Conservation (phyloP, 35 echinoderm and acorn worm genomes). For the Apostichopus parvimensis region DNA sequence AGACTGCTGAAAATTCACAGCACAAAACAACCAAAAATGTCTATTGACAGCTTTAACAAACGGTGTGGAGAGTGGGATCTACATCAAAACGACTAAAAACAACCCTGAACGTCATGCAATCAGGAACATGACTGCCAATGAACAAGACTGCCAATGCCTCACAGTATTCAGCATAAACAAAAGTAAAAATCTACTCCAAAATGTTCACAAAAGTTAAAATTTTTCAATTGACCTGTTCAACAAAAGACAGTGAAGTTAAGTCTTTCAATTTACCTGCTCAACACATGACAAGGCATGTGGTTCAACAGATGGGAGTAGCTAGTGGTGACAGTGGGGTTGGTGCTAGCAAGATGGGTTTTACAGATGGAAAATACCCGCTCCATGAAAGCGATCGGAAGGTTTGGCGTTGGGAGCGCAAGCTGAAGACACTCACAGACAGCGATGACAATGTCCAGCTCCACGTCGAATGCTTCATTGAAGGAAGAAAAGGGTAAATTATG, state of each 20-base stretch:
- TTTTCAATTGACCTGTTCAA: too few species aligned
- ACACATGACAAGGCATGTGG: constrained; percentile 72
- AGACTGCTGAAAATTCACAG: too few species aligned
- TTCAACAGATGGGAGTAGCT: constrained; percentile 72
- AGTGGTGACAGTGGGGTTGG: constrained; percentile 52
- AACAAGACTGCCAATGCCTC: too few species aligned
- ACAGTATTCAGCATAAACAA: too few species aligned
- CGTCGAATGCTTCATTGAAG: constrained; percentile 59
- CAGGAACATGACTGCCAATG: too few species aligned
- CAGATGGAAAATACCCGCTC: constrained; percentile 83
- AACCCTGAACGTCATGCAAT: too few species aligned
- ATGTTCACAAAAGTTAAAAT: too few species aligned
- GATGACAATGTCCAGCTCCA: constrained; percentile 60
- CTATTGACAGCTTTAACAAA: neutral
- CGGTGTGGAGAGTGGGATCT: too few species aligned
- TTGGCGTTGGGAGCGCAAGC: constrained; percentile 50
- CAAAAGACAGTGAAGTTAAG: too few species aligned
- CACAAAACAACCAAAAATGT: too few species aligned
- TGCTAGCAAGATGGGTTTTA: constrained; percentile 73
- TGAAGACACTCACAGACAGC: constrained; percentile 72
- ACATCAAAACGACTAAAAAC: too few species aligned
- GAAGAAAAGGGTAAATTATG: neutral
- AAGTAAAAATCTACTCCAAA: too few species aligned
- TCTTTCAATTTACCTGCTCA: constrained; percentile 63
- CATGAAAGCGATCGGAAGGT: constrained; percentile 61